Base-by-base conservation (phyloP, 2,113 vertebrate species). In the Benthochromis sp. region DNA sequence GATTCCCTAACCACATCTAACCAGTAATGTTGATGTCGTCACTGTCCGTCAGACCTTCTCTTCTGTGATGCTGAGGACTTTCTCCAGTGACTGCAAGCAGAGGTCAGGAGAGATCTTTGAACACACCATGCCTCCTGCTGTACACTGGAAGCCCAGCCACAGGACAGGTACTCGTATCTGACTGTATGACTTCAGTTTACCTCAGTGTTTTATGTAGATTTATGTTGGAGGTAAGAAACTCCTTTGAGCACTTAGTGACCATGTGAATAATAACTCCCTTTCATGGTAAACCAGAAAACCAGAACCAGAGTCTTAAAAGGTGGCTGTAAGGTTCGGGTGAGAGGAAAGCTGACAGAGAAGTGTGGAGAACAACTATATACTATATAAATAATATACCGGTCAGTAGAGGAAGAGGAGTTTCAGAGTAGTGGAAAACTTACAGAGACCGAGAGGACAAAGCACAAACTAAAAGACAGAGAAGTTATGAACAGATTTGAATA, bases 41-140 rank as follows among this genome's bases (percentile, higher is more conserved):
- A 36, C 6, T 63, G 16, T 87, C 27, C 21, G 19, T 43, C 83
- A 97, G 96, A 87, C 12, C 8, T 97, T 97, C 71, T 95, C 96
- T 0, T 12, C 92, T 24, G 83, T 94, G 0, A 93, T 96, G 27
- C 90, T 97, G 61, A 88, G 59, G 83, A 92, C 88, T 29, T 97
- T 97, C 87, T 97, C 96, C 73, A 76, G 84, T 2, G 93, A 95
- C 91, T 97, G 97, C 90, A 97, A 97, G 93, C 94, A 92, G 57
- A 94, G 97, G 90, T 96, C 97, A 0, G 92, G 93, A 63, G 95
- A 97, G 84, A 96, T 97, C 92, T 97, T 97, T 2, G 85, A 96
- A 29, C 97, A 95, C 89, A 97, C 95, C 2, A 98, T 98, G 97
- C 97, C 97, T 0, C 92, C 96, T 87, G 97, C 95, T 69, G 95